Base-by-base conservation (phyloP, 2,888 invertebrate genomes). In the Drosophila differens region DNA sequence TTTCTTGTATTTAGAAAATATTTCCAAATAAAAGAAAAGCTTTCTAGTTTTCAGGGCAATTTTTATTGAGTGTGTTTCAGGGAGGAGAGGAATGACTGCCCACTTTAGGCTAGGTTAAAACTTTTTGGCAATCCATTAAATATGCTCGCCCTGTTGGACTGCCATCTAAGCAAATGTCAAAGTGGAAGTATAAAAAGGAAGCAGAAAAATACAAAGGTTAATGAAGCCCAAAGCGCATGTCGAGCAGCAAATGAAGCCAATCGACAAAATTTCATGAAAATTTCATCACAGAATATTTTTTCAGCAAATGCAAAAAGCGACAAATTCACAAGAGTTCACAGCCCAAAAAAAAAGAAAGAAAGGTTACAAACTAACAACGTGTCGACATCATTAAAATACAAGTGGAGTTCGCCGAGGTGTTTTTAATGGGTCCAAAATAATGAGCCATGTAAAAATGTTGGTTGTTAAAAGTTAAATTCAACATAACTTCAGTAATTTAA, bases 201-300 rank as follows among this genome's bases (percentile, higher is more conserved):
- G 9, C 14, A 30, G n/a, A 9, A 10, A 47, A 44, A 49, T 33
- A 63, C 64, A 74, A 78, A 88, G 81, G 79, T 88, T 85, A 85
- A 85, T 85, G 85, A 85, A 88, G 89, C 85, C 61, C 71, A 83
- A 83, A 74, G 89, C 75, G 86, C 85, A 88, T 90, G 85, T 66
- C 73, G 68, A 74, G 67, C 73, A 76, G 69, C 70, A 83, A 88
- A 85, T 85, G 78, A 88, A 75, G 89, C 89, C 90, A 90, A 85
- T 90, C 72, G 79, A 76, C 33, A 52, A 70, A 47, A 57, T 25
- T 62, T 59, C 61, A 58, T 65, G 22, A 19, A 58, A 65, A 47
- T 77, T 16, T 64, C 52, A 32, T 0, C 28, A 25, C 16, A 35
- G 47, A 16, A 41, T 25, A 28, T 35, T 44, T n/a, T 12, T 22